A percentile compares a stretch with the other conserved stretches of the same genome.
These are phyloP conservation scores for Coptodon rendalli DNA, from an alignment of 2,113 vertebrate species.

Conservation along the genomic window DNA sequence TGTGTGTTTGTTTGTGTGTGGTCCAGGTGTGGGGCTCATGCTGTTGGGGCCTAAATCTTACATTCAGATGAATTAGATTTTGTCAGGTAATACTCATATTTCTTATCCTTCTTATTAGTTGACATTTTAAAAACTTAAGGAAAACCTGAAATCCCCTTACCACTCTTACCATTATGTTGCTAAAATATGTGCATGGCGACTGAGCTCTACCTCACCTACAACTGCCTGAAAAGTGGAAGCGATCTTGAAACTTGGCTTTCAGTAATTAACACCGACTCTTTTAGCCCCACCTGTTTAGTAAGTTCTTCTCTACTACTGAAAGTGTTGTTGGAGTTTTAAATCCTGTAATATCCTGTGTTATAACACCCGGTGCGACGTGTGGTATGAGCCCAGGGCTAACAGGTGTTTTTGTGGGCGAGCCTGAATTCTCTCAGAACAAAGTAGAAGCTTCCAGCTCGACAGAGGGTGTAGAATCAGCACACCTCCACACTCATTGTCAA, in stretches of 20 bases:
- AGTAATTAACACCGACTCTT: background rate
- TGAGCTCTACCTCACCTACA: background rate
- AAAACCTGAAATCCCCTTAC: background rate
- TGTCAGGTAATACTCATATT: background rate
- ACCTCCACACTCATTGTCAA: background rate
- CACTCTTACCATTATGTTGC: background rate
- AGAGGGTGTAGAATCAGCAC: background rate
- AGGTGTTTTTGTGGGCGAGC: background rate
- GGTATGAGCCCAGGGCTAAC: background rate
- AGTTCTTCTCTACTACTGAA: background rate
- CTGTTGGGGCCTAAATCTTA: background rate
- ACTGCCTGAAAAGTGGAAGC: background rate
- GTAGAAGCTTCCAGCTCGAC: background rate
- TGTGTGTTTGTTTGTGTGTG: background rate
- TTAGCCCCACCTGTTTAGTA: background rate
- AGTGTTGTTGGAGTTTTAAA: background rate
- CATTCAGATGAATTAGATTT: background rate
- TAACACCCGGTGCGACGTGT: background rate
- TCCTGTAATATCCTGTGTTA: background rate
- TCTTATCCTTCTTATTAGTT: background rate
- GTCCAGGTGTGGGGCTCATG: background rate
- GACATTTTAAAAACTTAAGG: background rate
- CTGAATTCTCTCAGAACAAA: background rate
- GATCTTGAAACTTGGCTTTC: background rate
- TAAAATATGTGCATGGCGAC: background rate